These are phyloP conservation scores for Indicator maculatus DNA, from an alignment of 2,113 vertebrate genomes.

Conservation along the genomic window DNA sequence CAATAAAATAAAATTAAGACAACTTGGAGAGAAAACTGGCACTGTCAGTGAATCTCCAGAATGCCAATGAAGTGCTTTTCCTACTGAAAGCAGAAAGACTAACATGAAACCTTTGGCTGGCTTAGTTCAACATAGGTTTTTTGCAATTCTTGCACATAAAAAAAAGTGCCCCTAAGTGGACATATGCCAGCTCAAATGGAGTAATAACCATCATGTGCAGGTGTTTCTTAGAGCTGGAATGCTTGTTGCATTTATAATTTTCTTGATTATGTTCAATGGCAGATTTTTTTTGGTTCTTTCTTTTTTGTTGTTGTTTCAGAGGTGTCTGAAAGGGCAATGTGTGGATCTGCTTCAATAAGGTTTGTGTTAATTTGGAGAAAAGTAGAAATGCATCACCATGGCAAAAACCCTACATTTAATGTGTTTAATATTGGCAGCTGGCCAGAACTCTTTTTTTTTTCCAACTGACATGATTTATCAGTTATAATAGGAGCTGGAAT, in stretches of 20 bases:
- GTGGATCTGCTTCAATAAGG: not conserved
- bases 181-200: fast-evolving
- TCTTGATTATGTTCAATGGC: not conserved
- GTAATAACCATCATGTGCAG: not conserved
- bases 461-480: not conserved
- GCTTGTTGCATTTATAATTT: not conserved
- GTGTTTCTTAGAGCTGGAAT: not conserved
- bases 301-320: not conserved
- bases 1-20: not conserved
- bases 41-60: not conserved
- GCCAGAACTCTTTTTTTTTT: not conserved
- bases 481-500: not conserved
- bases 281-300: not conserved
- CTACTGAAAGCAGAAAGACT: not conserved
- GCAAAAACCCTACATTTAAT: not conserved
- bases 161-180: no score
- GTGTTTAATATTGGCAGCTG: not conserved
- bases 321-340: not conserved
- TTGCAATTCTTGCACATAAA: not conserved
- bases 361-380: not conserved
- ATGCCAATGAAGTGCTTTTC: not conserved
- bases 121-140: not conserved
- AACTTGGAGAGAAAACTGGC: not conserved
- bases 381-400: not conserved
- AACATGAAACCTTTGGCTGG: not conserved